Conservation (phyloP, 1,140 invertebrate species). For the Leptinotarsa undecemlineata region DNA sequence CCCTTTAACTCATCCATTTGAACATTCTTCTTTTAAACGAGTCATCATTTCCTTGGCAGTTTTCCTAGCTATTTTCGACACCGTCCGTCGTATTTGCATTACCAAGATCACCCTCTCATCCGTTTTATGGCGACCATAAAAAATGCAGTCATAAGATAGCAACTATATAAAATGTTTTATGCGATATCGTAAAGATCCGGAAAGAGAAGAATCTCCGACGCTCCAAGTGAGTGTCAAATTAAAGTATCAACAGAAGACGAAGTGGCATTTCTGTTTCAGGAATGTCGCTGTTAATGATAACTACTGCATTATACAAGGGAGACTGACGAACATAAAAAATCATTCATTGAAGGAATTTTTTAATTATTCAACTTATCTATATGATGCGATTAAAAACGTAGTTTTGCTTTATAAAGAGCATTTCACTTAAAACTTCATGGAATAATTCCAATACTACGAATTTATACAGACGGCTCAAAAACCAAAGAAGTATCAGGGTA, state of each 20-base stretch:
- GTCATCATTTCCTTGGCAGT: too few species aligned
- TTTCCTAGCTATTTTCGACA: not conserved
- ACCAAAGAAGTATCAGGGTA: too few species aligned
- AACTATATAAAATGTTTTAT: constrained; percentile 5
- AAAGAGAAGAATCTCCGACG: not conserved
- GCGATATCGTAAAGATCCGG: not conserved
- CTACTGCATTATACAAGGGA: not conserved
- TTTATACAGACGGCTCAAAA: too few species aligned
- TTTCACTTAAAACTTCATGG: too few species aligned
- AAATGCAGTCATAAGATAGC: constrained; percentile 1
- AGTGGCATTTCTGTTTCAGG: not conserved
- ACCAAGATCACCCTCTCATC: not conserved
- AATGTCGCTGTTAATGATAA: not conserved
- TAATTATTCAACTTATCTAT: too few species aligned
- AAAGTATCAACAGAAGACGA: constrained; percentile 8
- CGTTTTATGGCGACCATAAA: not conserved
- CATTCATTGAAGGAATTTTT: too few species aligned
- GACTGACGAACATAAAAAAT: too few species aligned
- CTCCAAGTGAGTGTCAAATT: constrained; percentile 4
- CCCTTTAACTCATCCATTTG: too few species aligned
- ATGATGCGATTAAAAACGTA: too few species aligned
- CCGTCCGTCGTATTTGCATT: not conserved
- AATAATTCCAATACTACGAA: too few species aligned
- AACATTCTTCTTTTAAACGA: too few species aligned
- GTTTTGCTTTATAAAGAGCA: too few species aligned